Percentiles rank a stretch among this genome's conserved stretches.
phyloP scores from a whole-genome alignment of 2,888 invertebrate genomes.

The Drosophila birchii region DNA sequence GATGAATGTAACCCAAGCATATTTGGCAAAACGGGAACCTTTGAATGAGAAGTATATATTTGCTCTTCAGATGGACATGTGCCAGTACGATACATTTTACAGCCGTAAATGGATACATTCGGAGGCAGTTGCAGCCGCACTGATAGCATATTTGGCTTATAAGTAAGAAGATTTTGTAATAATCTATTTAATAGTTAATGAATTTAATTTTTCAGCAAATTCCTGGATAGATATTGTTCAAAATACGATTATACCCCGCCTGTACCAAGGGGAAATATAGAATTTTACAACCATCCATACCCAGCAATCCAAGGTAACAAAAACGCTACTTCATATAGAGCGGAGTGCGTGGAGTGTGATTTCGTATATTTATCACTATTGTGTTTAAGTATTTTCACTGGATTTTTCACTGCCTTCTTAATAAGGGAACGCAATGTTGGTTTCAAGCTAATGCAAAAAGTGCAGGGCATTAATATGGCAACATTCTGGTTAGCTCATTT shows the following conservation, averaged over 20 bases:
- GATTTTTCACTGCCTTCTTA: constrained; percentile 87
- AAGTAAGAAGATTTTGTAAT: neutral
- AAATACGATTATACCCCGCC: neutral
- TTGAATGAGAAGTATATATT: constrained; percentile 6
- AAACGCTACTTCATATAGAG: neutral
- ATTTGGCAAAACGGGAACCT: neutral
- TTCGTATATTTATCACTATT: constrained; percentile 85
- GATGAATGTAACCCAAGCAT: neutral
- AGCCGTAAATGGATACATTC: constrained; percentile 22
- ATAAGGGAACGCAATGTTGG: constrained; percentile 89
- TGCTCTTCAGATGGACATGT: neutral
- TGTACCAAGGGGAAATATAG: neutral
- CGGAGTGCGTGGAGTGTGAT: constrained; percentile 7
- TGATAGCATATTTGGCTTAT: constrained; percentile 4
- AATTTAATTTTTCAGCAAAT: neutral
- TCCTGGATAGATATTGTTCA: neutral
- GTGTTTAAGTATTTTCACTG: constrained; percentile 89
- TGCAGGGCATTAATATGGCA: constrained; percentile 89
- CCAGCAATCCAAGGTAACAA: constrained; percentile 88
- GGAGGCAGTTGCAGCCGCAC: constrained; percentile 17
- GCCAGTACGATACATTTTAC: constrained; percentile 10
- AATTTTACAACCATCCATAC: constrained; percentile 88
- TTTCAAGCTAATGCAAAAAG: constrained; percentile 90
- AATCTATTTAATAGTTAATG: neutral
- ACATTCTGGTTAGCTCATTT: constrained; percentile 90